Evolutionary conservation across 1,140 invertebrate species (phyloP).

Genomic region (Cheumatopsyche charites): DNA sequence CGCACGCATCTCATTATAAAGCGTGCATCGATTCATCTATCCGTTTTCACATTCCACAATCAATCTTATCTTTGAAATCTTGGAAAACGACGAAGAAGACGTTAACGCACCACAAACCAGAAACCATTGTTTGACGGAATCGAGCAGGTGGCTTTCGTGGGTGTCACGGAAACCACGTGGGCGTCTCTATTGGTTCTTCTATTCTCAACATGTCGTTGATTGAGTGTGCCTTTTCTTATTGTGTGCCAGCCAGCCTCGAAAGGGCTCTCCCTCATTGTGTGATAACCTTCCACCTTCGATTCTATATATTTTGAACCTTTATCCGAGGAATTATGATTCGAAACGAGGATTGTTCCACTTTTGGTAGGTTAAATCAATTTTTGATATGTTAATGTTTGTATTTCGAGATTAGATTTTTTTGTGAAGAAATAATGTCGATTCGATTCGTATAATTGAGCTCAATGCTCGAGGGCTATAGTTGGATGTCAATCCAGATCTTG

Average conservation of each 20-base stretch:
- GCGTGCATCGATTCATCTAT: too few species aligned
- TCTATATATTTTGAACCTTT: too few species aligned
- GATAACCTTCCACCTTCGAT: too few species aligned
- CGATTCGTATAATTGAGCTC: neutral
- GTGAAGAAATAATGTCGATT: neutral
- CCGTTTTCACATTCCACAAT: too few species aligned
- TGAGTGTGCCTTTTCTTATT: neutral
- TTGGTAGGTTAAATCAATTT: too few species aligned
- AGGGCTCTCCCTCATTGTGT: too few species aligned
- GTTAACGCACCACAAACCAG: too few species aligned
- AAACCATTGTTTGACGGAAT: neutral
- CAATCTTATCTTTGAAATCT: too few species aligned
- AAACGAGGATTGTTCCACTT: too few species aligned
- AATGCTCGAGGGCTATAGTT: neutral
- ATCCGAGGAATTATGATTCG: neutral
- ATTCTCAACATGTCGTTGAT: neutral
- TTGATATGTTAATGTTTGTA: too few species aligned
- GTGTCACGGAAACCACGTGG: neutral
- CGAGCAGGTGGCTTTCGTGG: constrained; percentile 5
- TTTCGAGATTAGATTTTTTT: neutral
- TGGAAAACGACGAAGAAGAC: too few species aligned
- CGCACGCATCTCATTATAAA: too few species aligned
- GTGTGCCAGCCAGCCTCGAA: neutral
- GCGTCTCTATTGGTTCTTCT: neutral
- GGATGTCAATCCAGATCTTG: constrained; percentile 20